Evolutionary conservation across 2,888 invertebrate genomes (phyloP).

Genomic region (Diadegma fenestrale): DNA sequence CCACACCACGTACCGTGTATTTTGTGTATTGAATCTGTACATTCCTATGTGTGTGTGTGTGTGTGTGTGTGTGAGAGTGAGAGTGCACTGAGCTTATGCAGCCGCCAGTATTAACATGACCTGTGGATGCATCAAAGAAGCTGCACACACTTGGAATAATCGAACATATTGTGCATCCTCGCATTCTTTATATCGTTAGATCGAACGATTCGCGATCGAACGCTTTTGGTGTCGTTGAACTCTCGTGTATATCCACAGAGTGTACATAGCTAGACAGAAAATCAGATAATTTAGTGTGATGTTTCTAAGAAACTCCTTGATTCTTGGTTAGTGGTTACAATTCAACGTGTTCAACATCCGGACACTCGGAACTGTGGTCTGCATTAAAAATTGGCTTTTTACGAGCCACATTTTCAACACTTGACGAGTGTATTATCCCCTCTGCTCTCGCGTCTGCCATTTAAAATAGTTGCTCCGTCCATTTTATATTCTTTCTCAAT

Average conservation of each 20-base stretch:
- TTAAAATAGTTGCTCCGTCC: background rate
- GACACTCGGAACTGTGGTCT: background rate
- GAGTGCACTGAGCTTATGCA: slow-evolving; percentile 28
- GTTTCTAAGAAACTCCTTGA: background rate
- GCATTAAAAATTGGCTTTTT: slow-evolving; percentile 3
- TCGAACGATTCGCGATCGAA: slow-evolving; percentile 57
- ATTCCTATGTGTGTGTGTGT: background rate
- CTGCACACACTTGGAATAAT: slow-evolving; percentile 44
- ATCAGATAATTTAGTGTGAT: slow-evolving; percentile 4
- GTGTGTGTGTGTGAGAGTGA: background rate
- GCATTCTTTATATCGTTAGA: slow-evolving; percentile 38
- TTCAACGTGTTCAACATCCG: background rate
- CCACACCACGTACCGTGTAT: slow-evolving; percentile 44
- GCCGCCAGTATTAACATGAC: slow-evolving; percentile 59
- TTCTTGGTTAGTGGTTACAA: background rate
- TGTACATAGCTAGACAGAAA: slow-evolving; percentile 1
- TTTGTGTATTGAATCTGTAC: slow-evolving; percentile 1
- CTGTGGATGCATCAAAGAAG: slow-evolving; percentile 39
- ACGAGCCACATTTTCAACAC: slow-evolving; percentile 5
- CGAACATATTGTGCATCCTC: slow-evolving; percentile 24
- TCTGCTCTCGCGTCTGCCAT: background rate
- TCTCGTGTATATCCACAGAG: background rate
- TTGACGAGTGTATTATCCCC: background rate
- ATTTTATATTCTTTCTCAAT: background rate
- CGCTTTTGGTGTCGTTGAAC: slow-evolving; percentile 8